phyloP scores from a whole-genome alignment of 2,888 invertebrate species.

The Mycalesis mineus region DNA sequence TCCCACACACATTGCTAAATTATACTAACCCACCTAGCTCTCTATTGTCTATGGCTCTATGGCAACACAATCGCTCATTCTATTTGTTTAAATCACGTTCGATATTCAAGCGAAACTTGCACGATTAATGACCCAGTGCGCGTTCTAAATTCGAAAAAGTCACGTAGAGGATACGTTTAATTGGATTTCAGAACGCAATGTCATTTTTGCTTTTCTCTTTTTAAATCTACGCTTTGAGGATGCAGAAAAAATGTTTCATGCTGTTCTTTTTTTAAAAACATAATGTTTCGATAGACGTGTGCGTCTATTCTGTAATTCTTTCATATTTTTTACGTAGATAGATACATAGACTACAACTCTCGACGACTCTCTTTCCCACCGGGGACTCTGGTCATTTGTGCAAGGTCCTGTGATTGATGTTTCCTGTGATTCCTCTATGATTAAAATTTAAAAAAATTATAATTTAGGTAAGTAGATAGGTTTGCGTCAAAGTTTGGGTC shows the following conservation, averaged over 20 bases:
- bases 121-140: constrained; percentile 46
- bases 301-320: no score
- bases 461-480: no score
- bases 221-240: constrained; percentile 1
- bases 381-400: no score
- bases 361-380: no score
- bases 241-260: constrained; percentile 5
- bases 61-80: constrained; percentile 24
- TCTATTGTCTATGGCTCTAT: constrained; percentile 8
- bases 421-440: no score
- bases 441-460: no score
- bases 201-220: constrained; percentile 1
- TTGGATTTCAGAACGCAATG: constrained; percentile 26
- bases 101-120: constrained; percentile 47
- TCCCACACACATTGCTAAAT: constrained; percentile 28
- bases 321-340: no score
- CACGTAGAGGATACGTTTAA: constrained; percentile 53
- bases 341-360: no score
- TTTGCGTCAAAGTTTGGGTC: no score
- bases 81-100: constrained; percentile 63
- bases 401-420: no score
- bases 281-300: not conserved
- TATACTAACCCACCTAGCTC: not conserved
- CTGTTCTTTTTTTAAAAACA: not conserved
- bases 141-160: constrained; percentile 48